A percentile compares a stretch with the other conserved stretches of the same genome.
Conservation (phyloP, 2,113 vertebrate genomes). For the Salvelinus fontinalis region DNA sequence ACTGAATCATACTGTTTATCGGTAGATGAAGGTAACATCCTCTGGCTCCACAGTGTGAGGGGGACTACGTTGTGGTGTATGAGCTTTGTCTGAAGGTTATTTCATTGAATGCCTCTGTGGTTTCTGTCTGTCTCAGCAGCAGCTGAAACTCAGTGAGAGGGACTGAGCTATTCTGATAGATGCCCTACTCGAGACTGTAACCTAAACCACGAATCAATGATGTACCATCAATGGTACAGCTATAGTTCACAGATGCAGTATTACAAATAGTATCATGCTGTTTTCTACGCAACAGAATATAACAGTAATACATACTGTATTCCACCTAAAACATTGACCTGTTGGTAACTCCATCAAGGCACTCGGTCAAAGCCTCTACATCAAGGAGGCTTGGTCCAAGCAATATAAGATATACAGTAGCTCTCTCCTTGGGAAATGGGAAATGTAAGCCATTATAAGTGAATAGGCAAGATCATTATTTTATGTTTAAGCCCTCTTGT, state of each 20-base stretch:
- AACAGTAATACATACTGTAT: background rate
- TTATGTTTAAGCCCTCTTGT: background rate
- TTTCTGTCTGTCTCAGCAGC: background rate
- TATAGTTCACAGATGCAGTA: background rate
- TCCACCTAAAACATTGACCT: background rate
- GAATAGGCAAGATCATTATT: background rate
- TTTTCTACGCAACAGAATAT: background rate
- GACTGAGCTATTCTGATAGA: background rate
- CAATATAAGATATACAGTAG: background rate
- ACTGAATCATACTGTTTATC: background rate
- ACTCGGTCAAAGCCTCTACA: background rate
- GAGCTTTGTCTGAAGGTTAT: conserved; percentile 1
- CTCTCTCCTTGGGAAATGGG: background rate
- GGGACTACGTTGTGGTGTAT: background rate
- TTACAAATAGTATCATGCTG: background rate
- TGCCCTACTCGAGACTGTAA: background rate
- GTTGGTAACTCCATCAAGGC: background rate
- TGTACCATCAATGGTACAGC: background rate
- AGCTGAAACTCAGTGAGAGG: background rate
- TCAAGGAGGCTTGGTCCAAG: background rate
- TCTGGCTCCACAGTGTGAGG: background rate
- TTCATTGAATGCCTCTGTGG: background rate
- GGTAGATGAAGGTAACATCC: background rate
- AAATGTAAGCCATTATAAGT: background rate
- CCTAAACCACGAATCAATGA: background rate